Conservation (phyloP, 2,888 invertebrate species). For the Smittia aterrima region DNA sequence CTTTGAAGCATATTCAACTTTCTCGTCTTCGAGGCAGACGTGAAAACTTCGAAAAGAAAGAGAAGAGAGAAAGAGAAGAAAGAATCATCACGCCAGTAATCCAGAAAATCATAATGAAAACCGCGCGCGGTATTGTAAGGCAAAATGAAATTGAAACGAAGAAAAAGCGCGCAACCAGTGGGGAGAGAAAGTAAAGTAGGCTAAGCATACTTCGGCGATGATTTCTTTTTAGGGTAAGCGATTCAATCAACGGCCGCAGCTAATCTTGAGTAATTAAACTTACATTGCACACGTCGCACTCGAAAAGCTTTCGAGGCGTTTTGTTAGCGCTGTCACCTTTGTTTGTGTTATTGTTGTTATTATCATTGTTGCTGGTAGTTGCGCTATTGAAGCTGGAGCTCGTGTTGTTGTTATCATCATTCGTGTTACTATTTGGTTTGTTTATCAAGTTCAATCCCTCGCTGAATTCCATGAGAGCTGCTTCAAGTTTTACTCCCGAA, state of each 20-base stretch:
- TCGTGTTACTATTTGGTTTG: slow-evolving; percentile 39
- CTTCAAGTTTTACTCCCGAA: slow-evolving; percentile 20
- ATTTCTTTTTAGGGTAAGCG: slow-evolving; percentile 25
- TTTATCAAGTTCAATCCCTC: slow-evolving; percentile 39
- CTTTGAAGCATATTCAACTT: slow-evolving; percentile 20
- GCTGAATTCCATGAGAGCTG: slow-evolving; percentile 35
- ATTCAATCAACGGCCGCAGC: not conserved
- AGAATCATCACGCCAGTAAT: slow-evolving; percentile 36
- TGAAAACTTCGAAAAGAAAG: not conserved
- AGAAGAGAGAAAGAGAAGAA: not conserved
- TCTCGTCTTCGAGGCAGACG: not conserved
- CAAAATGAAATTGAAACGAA: slow-evolving; percentile 24
- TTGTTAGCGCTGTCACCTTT: slow-evolving; percentile 48
- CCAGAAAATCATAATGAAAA: slow-evolving; percentile 38
- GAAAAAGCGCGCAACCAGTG: slow-evolving; percentile 1
- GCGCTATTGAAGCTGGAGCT: slow-evolving; percentile 29
- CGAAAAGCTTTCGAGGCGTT: slow-evolving; percentile 76
- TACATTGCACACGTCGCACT: slow-evolving; percentile 86
- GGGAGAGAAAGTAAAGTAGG: slow-evolving; percentile 35
- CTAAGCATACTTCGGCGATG: slow-evolving; percentile 24
- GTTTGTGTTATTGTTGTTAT: slow-evolving; percentile 43
- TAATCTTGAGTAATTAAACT: slow-evolving; percentile 3
- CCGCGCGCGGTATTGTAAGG: slow-evolving; percentile 28
- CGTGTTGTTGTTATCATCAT: slow-evolving; percentile 40
- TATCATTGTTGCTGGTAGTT: slow-evolving; percentile 40